Percentiles rank a stretch among this genome's conserved stretches.
Conservation (phyloP, 2,797 vertebrate genomes). For the Chloroceryle inda region DNA sequence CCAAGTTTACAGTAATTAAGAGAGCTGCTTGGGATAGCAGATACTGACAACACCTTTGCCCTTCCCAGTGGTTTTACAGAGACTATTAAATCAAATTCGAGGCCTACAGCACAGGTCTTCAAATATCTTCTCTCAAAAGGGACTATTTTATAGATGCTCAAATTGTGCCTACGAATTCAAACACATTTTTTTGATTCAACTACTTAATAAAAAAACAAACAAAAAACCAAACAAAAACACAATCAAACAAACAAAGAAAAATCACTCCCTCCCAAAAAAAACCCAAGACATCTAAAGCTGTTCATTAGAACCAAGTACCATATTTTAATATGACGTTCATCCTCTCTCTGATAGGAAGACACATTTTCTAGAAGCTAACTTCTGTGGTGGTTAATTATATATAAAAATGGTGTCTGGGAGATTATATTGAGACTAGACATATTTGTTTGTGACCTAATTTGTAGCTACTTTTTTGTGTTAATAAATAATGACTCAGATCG, state of each 20-base stretch:
- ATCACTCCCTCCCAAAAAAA: rapidly evolving
- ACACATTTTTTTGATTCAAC: not conserved
- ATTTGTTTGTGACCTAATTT: not conserved
- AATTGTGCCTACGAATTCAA: not conserved
- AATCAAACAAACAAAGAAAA: not conserved
- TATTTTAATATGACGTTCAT: not conserved
- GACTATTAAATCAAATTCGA: not conserved
- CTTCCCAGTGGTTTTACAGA: not conserved
- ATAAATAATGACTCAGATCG: not conserved
- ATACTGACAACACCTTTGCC: not conserved
- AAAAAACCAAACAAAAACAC: not conserved
- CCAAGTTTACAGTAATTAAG: not conserved
- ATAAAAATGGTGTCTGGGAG: not conserved
- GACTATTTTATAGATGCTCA: not conserved
- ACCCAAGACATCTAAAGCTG: not conserved
- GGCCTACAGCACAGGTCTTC: not conserved
- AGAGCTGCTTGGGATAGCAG: not conserved
- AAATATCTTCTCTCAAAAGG: not conserved
- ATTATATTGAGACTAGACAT: not conserved
- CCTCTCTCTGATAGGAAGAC: not conserved
- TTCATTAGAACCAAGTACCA: not conserved
- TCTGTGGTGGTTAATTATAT: not conserved
- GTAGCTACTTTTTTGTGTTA: not conserved
- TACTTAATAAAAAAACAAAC: not conserved
- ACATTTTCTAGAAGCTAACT: not conserved